A percentile compares a stretch with the other conserved stretches of the same genome.
Conservation (phyloP, 1,140 invertebrate genomes). For the Philotrypesis tridentata region DNA sequence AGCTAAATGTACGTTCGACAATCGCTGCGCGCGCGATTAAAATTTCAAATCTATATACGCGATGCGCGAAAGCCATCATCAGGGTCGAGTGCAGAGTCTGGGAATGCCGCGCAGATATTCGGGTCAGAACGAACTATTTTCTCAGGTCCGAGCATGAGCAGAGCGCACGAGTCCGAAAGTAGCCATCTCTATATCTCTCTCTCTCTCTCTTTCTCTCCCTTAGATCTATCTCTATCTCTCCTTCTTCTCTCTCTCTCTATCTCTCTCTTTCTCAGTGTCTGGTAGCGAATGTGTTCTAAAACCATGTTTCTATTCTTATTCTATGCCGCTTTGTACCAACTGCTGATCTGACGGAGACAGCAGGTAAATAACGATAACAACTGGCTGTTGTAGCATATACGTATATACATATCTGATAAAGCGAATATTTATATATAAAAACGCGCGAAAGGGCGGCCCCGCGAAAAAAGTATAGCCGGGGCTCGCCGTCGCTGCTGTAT, state of each 20-base stretch:
- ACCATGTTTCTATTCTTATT: conserved; percentile 61
- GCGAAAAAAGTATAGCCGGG: conserved; percentile 5
- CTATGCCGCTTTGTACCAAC: conserved; percentile 65
- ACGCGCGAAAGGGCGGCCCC: not conserved
- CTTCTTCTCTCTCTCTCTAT: not conserved
- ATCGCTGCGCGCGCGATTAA: not conserved
- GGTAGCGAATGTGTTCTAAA: conserved; percentile 43
- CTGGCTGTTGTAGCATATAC: not conserved
- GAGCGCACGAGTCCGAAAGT: conserved; percentile 12
- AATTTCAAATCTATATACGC: no score
- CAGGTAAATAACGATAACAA: conserved; percentile 66
- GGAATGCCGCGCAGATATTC: not conserved
- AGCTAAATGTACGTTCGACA: no score
- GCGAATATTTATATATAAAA: no score
- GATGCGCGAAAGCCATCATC: not conserved
- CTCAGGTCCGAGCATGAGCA: conserved; percentile 6
- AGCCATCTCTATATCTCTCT: not conserved
- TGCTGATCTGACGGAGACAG: conserved; percentile 73
- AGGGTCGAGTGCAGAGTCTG: not conserved
- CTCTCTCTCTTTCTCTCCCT: not conserved
- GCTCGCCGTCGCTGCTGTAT: not conserved
- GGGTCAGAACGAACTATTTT: conserved; percentile 29
- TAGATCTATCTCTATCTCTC: not conserved
- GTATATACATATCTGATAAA: no score
- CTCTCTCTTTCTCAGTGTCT: conserved; percentile 1